Conservation (phyloP, 2,797 vertebrate genomes). For the Arrhamphus sclerolepis region DNA sequence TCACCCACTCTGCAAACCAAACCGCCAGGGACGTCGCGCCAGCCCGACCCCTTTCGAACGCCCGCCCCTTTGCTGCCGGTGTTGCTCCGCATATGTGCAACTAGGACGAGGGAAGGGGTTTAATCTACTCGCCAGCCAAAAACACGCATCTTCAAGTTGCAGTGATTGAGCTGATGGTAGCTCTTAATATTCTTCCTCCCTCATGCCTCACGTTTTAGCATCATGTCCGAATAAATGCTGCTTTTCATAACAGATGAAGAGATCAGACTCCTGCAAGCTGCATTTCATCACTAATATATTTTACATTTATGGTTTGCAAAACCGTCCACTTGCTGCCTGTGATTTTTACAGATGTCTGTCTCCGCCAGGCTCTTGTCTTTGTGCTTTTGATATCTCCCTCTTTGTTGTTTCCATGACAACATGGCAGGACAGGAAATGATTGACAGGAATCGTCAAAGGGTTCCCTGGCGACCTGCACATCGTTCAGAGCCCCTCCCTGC, state of each 20-base stretch:
- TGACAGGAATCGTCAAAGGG: slow-evolving; percentile 83
- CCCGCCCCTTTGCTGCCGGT: slow-evolving; percentile 57
- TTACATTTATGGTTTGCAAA: slow-evolving; percentile 59
- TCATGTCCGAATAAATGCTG: slow-evolving; percentile 52
- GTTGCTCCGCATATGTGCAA: slow-evolving; percentile 60
- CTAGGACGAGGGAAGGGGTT: slow-evolving; percentile 44
- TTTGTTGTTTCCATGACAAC: slow-evolving; percentile 85
- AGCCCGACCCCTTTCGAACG: slow-evolving; percentile 57
- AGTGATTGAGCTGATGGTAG: slow-evolving; percentile 45
- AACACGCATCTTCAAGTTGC: slow-evolving; percentile 45
- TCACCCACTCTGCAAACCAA: slow-evolving; percentile 86
- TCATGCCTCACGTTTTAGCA: slow-evolving; percentile 36
- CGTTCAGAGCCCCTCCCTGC: slow-evolving; percentile 73
- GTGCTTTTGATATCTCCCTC: slow-evolving; percentile 78
- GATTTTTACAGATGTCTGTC: slow-evolving; percentile 78
- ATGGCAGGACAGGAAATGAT: slow-evolving; percentile 81
- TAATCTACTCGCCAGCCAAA: slow-evolving; percentile 59
- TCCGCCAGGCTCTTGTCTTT: slow-evolving; percentile 78
- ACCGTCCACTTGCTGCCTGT: slow-evolving; percentile 68
- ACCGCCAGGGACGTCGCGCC: slow-evolving; percentile 74
- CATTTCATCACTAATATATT: slow-evolving; percentile 57
- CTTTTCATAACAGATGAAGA: slow-evolving; percentile 51
- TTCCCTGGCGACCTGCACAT: slow-evolving; percentile 77
- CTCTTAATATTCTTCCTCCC: slow-evolving; percentile 25
- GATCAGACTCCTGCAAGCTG: slow-evolving; percentile 43